These are phyloP conservation scores for Volucella bombylans DNA, from an alignment of 2,888 invertebrate species.

Conservation along the genomic window DNA sequence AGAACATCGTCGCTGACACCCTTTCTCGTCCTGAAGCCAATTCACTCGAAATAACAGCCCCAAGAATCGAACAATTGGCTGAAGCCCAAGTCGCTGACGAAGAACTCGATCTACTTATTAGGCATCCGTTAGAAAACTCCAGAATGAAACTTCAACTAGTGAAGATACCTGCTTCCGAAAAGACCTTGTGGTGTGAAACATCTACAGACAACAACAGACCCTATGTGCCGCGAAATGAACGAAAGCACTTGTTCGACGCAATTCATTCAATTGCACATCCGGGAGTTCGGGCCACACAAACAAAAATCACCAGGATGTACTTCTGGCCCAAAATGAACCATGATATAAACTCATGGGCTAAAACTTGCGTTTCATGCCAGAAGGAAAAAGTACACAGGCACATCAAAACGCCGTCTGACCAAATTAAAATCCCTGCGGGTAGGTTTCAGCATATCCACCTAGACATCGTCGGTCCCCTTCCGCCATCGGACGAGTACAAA, in stretches of 20 bases:
- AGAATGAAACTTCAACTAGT: too few relatives aligned
- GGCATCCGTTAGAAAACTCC: neutral
- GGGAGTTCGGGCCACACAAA: conserved; percentile 3
- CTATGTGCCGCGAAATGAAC: conserved; percentile 3
- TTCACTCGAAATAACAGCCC: too few relatives aligned
- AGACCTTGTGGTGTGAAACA: conserved; percentile 16
- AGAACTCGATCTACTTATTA: neutral
- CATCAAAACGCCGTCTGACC: neutral
- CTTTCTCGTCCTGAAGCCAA: neutral
- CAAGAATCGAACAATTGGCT: too few relatives aligned
- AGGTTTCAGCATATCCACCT: conserved; percentile 52
- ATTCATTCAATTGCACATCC: conserved; percentile 3
- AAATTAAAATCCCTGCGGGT: neutral
- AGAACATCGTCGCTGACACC: conserved; percentile 7
- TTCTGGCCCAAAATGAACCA: too few relatives aligned
- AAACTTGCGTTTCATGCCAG: too few relatives aligned
- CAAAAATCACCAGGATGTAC: neutral
- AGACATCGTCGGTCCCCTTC: conserved; percentile 55
- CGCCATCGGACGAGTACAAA: conserved; percentile 23
- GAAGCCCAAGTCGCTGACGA: neutral
- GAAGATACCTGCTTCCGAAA: neutral
- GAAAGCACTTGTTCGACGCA: neutral
- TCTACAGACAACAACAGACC: conserved; percentile 11
- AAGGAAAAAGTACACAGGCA: neutral
- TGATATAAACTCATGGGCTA: too few relatives aligned